Base-by-base conservation (phyloP, 2,888 invertebrate genomes). In the Acrobasis suavella region DNA sequence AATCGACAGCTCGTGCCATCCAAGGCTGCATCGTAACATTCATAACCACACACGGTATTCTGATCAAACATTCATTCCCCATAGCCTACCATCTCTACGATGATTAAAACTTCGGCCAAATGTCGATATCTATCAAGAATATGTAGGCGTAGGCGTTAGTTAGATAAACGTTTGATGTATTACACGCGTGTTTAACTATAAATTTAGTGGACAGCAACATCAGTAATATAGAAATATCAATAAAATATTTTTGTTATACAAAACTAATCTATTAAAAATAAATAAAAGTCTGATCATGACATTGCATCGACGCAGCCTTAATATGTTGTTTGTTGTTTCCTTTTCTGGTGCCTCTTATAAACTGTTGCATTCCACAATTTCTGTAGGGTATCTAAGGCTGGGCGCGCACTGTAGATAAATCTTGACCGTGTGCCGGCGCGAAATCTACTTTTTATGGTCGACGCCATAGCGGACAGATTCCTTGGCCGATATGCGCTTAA, bases 401-500 rank as follows among this genome's bases (percentile, higher is more conserved):
- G 69, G 67, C 66, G 66, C 61, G 75, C 72, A 55, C 55, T 37
- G 46, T 68, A 77, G 73, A 86, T 88, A 87, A 87, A 88, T 87
- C 86, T 87, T 83, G 81, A 81, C 78, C 80, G 78, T 82, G 80
- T 74, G 78, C 74, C 80, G 78, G 76, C 77, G 85, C 75, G 76
- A 84, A 85, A 82, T 83, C 83, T 80, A 87, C 83, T 87, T 87
- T 89, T 87, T 88, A 86, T 85, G 77, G 81, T 74, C 75, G 73
- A 73, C 70, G 76, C 82, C 80, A 73, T 81, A 82, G 74, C 77
- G 75, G 80, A 80, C 81, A 80, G 82, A 87, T 88, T 81, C 85
- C 85, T 83, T 84, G 82, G 81, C 80, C 86, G 87, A 87, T 87
- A 82, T 85, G 79, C 74, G 73, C 76, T 82, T 79, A 81, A 78